Percentiles rank a stretch among this genome's conserved stretches.
These are phyloP conservation scores for Oceanites oceanicus DNA, from an alignment of 2,113 vertebrate species.

Conservation along the genomic window DNA sequence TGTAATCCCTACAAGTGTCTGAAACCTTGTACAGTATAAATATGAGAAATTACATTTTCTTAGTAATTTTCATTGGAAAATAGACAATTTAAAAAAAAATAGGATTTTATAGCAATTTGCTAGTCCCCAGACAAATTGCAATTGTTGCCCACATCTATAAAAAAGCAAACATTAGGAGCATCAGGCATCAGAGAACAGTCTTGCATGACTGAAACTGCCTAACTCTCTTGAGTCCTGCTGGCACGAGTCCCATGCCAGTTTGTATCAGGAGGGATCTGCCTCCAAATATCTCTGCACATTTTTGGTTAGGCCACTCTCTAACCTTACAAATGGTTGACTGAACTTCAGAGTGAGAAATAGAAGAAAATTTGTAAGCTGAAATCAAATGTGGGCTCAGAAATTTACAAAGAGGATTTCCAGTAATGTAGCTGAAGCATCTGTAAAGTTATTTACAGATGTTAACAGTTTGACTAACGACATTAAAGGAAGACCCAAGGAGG, in stretches of 20 bases:
- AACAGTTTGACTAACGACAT: not conserved
- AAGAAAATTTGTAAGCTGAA: not conserved
- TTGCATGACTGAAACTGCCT: not conserved
- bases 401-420: not conserved
- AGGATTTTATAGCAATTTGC: not conserved
- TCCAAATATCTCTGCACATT: not conserved
- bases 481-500: not conserved
- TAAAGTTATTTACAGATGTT: not conserved
- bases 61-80: not conserved
- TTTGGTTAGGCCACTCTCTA: not conserved
- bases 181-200: not conserved
- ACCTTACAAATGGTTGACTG: not conserved
- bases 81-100: not conserved
- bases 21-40: not conserved
- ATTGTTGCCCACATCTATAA: not conserved
- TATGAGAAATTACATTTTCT: not conserved
- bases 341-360: not conserved
- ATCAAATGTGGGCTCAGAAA: not conserved
- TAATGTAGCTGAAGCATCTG: not conserved
- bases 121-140: not conserved
- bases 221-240: not conserved
- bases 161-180: not conserved
- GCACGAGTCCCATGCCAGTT: not conserved
- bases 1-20: not conserved
- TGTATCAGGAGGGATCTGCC: not conserved